Evolutionary conservation across 2,888 invertebrate genomes (phyloP), one percentile per base, ranked within the genome.

Genomic region (Drepana falcataria): DNA sequence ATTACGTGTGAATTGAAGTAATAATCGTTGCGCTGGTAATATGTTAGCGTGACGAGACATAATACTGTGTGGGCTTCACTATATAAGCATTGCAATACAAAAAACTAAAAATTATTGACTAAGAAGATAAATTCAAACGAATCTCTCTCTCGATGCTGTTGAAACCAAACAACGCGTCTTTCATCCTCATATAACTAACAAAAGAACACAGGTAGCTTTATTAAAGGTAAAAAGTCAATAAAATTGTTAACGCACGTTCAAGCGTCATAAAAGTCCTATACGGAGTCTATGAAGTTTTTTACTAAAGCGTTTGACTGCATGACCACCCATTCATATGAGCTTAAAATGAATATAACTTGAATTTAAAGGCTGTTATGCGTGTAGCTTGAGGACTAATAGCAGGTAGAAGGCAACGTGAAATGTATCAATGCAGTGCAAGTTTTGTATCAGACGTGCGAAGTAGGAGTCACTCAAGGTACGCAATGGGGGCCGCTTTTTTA

Each of bases 371-470:
- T 64, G 37, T 79, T 78, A 80, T 75, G 72, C 75, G 71, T 74
- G 70, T 64, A 68, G 68, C 68, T 64, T 69, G 75, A 79, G 83
- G 82, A 81, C 77, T 76, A 72, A 68, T 44, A 76, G 73, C 88
- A 89, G 87, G 89, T 87, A 89, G 79, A 85, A 73, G 80, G 78
- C 76, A 78, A 79, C 80, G 90, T 88, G 88, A 91, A 90, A 90
- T 85, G 79, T 91, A 81, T 87, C 91, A 73, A 75, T 73, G 68
- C 69, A 80, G 90, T 91, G 91, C 87, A 90, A 91, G 78, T 88
- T 91, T 91, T 89, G 85, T 74, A 75, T 71, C 69, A 77, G 75
- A 82, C 79, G 84, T 91, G 91, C 88, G 90, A 91, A 91, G 87
- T 79, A 79, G 79, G 81, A 73, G 79, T 83, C 77, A 54, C 81